Base-by-base conservation (phyloP, 2,113 vertebrate species). In the Hyperopisus bebe region DNA sequence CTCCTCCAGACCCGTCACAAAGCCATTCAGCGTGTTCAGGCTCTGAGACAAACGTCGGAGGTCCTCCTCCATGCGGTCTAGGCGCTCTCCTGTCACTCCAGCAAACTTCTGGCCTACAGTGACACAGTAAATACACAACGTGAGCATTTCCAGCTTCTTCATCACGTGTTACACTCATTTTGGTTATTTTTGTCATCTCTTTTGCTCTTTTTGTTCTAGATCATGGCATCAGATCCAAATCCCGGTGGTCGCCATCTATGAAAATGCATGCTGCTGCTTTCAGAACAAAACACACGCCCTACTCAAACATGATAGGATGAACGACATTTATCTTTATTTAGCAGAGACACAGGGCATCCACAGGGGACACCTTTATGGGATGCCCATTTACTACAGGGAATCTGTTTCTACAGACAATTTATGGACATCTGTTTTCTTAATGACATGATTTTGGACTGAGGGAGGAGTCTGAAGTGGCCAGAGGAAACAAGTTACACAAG, bases 51-150 rank as follows among this genome's bases (percentile, higher is more conserved):
- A 96, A 35, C 92, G 97, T 4, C 96, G 96, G 90, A 99, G 91
- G 66, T 98, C 97, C 39, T 97, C 97, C 92, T 99, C 98, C 91
- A 99, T 96, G 0, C 95, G 96, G 85, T 97, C 97, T 89, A 99
- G 92, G 15, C 97, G 97, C 92, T 99, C 98, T 1, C 98, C 98
- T 0, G 96, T 96, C 89, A 98, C 94, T 46, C 95, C 94, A 0
- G 95, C 95, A 46, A 95, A 92, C 93, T 95, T 98, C 83, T 95
- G 95, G 86, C 97, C 98, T 99, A 90, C 51, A 85, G 5, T 84
- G 77, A 51, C 7, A 87, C 44, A 90, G 58, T 10, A 62, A 27
- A 15, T 19, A 35, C 46, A 51, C 2, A 9, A 62, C 11, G 3
- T 83, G 9, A 85, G 19, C 55, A 44, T 44, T 35, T 35, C 27